Conservation (phyloP, 2,888 invertebrate species). For the Eueremaeus valkanovi region DNA sequence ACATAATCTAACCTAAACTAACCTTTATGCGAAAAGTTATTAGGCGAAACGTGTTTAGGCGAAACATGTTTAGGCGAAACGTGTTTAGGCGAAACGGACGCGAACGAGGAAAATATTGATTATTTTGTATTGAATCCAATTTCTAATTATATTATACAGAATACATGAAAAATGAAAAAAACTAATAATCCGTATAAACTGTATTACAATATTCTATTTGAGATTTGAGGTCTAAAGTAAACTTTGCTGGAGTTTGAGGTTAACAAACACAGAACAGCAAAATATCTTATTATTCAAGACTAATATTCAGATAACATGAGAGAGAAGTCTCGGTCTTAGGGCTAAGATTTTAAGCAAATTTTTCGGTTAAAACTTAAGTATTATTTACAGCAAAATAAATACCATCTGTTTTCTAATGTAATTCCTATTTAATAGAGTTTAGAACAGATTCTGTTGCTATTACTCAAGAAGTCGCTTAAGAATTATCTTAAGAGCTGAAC, state of each 20-base stretch:
- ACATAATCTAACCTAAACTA: too few species aligned
- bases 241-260: too few species aligned
- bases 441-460: conserved; percentile 2
- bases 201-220: too few species aligned
- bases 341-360: conserved; percentile 22
- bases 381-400: conserved; percentile 22
- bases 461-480: conserved; percentile 17
- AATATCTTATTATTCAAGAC: conserved; percentile 3
- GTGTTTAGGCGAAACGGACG: too few species aligned
- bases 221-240: too few species aligned
- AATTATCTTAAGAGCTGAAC: conserved; percentile 26
- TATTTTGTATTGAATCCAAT: too few species aligned
- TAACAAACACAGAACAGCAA: neutral
- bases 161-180: too few species aligned
- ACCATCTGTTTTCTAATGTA: conserved; percentile 17
- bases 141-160: too few species aligned
- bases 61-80: too few species aligned
- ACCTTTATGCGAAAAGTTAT: too few species aligned
- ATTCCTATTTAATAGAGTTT: neutral
- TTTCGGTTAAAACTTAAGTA: neutral
- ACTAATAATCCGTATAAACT: neutral
- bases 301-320: neutral
- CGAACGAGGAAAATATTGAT: too few species aligned
- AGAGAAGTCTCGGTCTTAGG: neutral
- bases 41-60: too few species aligned